Base-by-base conservation (phyloP, 2,888 invertebrate species). In the Steinernema scapterisci region DNA sequence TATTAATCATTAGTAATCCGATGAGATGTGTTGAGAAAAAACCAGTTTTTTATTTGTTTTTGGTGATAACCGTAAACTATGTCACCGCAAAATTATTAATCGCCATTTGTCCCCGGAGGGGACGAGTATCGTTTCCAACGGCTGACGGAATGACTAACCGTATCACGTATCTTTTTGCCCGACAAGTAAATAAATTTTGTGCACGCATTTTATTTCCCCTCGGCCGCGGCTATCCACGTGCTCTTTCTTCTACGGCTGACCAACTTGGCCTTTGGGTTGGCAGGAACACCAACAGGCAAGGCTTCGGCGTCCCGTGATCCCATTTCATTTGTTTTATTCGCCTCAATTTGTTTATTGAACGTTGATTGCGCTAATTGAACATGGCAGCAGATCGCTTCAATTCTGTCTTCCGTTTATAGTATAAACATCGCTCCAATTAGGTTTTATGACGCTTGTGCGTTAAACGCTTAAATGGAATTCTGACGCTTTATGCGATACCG, bases 1-100 rank as follows among this genome's bases (percentile, higher is more conserved):
- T 63, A 63, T 63, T 63, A 63, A 63, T 63, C 63, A 63, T 31
- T 31, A 31, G 63, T 63, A 63, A 63, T 63, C 31, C 63, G 63
- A 63, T 31, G 63, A 63, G 63, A 63, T 27, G 63, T 31, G 27
- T 63, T 63, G 63, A 31, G 63, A 63, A 63, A 54, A 38, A 63
- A 63, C 63, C 31, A 1, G 63, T 63, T 63, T 63, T 63, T 16
- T 63, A 63, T 63, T 63, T 63, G 63, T 63, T 63, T 48, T 63
- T 63, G 63, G 31, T 63, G 63, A 63, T 63, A 63, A 63, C 63
- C 63, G 63, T 63, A 63, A 63, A 63, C 63, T 25, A 63, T 63
- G 63, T 63, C 63, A 63, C 63, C 63, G 63, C 63, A 63, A 63
- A 63, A 63, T 63, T 63, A 63, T 63, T 63, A 63, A 63, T 63